Evolutionary conservation across 2,113 vertebrate genomes (phyloP), one percentile per base, ranked within the genome.

Genomic region (Aspidoscelis tigris): DNA sequence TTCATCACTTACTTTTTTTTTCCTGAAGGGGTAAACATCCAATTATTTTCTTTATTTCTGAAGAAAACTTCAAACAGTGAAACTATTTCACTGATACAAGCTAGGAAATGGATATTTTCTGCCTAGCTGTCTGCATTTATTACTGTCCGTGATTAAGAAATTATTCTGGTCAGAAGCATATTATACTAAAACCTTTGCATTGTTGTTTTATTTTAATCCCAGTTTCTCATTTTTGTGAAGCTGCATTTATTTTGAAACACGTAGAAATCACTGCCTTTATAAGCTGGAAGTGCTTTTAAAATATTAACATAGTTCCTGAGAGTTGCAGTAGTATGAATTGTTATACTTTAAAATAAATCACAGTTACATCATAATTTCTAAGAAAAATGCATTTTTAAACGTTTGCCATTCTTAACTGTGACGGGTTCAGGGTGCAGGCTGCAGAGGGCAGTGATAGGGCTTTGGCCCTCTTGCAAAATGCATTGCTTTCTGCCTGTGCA

Each of bases 271-370:
- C 68, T 83, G 41, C 64, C 55, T 71, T 79, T 87, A 90, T 77
- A 83, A 93, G 78, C 89, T 93, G 85, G 89, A 91, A 89, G 44
- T 21, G 53, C 80, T 94, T 88, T 93, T 80, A 91, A 90, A 85
- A 68, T 39, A 0, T 83, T 87, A 33, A 43, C 79, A 65, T 72
- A 88, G 39, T 81, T 50, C 93, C 50, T 91, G 86, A 92, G 79
- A 89, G 85, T 87, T 88, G 33, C 55, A 90, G 21, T 74, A 80
- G 68, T 87, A 91, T 39, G 21, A 26, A 43, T 58, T 69, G 1
- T 72, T 91, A 87, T 83, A 78, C 82, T 90, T 82, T 65, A 1
- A 16, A 50, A 16, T 39, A 47, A 78, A 88, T 90, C 80, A 90
- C 87, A 92, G 85, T 84, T 68, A 84, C 72, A 16, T 0, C 85